Evolutionary conservation across 2,797 vertebrate species (phyloP).

Genomic region (Spea hammondii): DNA sequence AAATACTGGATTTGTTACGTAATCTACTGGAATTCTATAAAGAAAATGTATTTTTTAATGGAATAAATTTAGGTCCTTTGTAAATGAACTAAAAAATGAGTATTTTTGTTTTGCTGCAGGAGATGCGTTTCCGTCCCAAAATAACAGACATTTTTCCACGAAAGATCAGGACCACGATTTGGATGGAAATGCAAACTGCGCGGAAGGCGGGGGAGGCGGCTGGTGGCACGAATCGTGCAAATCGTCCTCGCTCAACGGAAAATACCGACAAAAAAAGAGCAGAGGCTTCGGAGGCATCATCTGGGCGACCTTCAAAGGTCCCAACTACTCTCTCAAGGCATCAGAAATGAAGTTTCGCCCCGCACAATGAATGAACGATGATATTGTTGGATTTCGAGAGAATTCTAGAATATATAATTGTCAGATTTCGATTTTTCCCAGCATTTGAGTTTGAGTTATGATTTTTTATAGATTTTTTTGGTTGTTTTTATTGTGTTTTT

Average conservation of each 20-base stretch:
- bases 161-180: slow-evolving; percentile 13
- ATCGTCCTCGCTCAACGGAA: slow-evolving; percentile 25
- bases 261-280: background rate
- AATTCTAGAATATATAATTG: too few relatives aligned
- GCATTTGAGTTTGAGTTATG: too few relatives aligned
- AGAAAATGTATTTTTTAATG: too few relatives aligned
- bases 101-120: slow-evolving; percentile 1
- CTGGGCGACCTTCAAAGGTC: slow-evolving; percentile 1
- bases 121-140: slow-evolving; percentile 10
- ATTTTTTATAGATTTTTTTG: too few relatives aligned
- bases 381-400: too few relatives aligned
- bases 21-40: too few relatives aligned
- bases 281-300: background rate
- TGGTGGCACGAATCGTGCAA: slow-evolving; percentile 33
- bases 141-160: slow-evolving; percentile 21
- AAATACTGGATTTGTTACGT: too few relatives aligned
- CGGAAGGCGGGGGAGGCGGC: background rate
- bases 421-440: too few relatives aligned
- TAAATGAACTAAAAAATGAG: too few relatives aligned
- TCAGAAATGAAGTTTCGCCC: slow-evolving; percentile 45
- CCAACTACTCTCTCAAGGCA: slow-evolving; percentile 8
- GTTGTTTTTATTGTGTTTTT: too few relatives aligned
- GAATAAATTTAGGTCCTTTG: too few relatives aligned
- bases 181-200: background rate
- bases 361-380: background rate